Percentiles rank a stretch among this genome's conserved stretches.
Conservation (phyloP, 2,113 vertebrate genomes). For the Galbula dea region DNA sequence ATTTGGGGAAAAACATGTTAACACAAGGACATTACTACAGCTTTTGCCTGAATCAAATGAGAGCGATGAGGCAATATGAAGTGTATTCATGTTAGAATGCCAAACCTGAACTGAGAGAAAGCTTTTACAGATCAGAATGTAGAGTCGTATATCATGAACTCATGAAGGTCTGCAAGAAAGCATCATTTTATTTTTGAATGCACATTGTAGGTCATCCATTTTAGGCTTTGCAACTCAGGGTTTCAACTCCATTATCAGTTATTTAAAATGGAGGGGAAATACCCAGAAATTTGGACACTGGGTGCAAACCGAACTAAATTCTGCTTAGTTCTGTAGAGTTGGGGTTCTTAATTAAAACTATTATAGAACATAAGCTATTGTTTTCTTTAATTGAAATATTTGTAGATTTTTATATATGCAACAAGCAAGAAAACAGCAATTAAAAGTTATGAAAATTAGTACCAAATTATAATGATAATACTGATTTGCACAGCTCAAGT, state of each 20-base stretch:
- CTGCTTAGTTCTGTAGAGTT: not conserved
- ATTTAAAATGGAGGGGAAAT: not conserved
- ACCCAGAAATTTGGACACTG: not conserved
- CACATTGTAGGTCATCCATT: not conserved
- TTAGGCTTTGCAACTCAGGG: not conserved
- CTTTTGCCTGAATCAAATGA: not conserved
- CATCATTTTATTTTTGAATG: not conserved
- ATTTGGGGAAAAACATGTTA: not conserved
- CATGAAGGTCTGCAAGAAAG: not conserved
- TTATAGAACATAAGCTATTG: not conserved
- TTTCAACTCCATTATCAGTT: not conserved
- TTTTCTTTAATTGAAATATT: not conserved
- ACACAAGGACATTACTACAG: not conserved
- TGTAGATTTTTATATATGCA: not conserved
- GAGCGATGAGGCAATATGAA: not conserved
- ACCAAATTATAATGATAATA: too few relatives aligned
- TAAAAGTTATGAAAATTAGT: not conserved
- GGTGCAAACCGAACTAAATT: not conserved
- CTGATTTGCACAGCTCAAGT: too few relatives aligned
- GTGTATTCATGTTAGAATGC: not conserved
- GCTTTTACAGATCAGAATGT: not conserved
- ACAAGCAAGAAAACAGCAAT: not conserved
- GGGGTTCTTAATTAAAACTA: not conserved
- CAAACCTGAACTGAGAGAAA: not conserved
- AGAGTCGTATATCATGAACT: not conserved